Conservation (phyloP, 2,113 vertebrate species). For the Pithys albifrons region DNA sequence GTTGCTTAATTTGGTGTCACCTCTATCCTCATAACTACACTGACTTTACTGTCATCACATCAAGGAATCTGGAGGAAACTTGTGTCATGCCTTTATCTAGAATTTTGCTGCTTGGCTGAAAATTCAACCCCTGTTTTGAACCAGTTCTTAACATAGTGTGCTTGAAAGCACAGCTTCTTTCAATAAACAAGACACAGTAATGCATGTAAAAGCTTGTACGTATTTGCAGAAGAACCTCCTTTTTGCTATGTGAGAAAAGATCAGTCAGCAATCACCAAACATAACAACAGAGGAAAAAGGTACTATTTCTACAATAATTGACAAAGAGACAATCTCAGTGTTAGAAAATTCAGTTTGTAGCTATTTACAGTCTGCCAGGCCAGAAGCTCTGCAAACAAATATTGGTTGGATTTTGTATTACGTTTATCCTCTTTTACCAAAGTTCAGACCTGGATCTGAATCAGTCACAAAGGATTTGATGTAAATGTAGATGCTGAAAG, state of each 20-base stretch:
- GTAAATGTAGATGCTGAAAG: neutral
- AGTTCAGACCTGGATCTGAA: neutral
- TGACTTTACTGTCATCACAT: neutral
- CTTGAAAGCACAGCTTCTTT: neutral
- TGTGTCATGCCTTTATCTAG: neutral
- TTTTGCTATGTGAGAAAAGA: neutral
- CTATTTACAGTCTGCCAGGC: neutral
- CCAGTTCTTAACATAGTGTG: neutral
- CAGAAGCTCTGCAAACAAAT: slow-evolving; percentile 1
- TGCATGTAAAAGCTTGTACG: neutral
- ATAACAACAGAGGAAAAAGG: neutral
- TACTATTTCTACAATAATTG: neutral
- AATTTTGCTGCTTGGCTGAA: neutral
- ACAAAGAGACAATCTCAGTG: slow-evolving; percentile 24
- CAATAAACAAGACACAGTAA: neutral
- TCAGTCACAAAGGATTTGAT: neutral
- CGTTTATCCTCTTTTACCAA: neutral
- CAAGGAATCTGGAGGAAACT: neutral
- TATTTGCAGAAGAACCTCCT: neutral
- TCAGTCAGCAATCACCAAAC: neutral
- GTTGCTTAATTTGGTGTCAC: neutral
- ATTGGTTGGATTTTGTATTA: neutral
- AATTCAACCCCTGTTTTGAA: neutral
- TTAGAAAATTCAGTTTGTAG: slow-evolving; percentile 39
- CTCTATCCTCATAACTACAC: neutral